phyloP scores from a whole-genome alignment of 1,140 invertebrate species.

The Drosophila murphyi region DNA sequence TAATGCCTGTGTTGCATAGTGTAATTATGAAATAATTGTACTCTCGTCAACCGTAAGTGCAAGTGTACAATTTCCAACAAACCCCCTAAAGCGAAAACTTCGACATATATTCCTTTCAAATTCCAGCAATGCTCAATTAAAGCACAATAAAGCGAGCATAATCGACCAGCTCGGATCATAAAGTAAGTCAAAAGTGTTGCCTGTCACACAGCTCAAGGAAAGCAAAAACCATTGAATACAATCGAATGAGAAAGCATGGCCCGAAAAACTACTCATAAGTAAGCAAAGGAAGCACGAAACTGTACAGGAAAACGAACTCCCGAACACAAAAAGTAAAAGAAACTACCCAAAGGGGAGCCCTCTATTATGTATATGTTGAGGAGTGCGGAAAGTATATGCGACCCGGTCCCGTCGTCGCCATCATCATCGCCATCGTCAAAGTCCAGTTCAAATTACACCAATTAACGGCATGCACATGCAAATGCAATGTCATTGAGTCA shows the following conservation, averaged over 20 bases:
- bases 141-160: conserved; percentile 55
- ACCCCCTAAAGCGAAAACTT: background rate
- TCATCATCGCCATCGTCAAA: conserved; percentile 20
- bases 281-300: conserved; percentile 55
- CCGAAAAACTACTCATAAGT: conserved; percentile 66
- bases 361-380: conserved; percentile 17
- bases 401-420: conserved; percentile 14
- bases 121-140: conserved; percentile 37
- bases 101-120: background rate
- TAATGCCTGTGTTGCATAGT: no score
- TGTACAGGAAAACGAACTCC: conserved; percentile 54
- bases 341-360: conserved; percentile 31
- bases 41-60: background rate
- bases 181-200: conserved; percentile 70
- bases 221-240: conserved; percentile 57
- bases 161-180: conserved; percentile 59
- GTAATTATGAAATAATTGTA: background rate
- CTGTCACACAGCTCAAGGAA: conserved; percentile 52
- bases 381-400: conserved; percentile 2
- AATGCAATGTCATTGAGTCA: conserved; percentile 82
- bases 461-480: conserved; percentile 74
- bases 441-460: conserved; percentile 77
- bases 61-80: background rate
- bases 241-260: conserved; percentile 62
- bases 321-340: conserved; percentile 8